Evolutionary conservation across 2,797 vertebrate genomes (phyloP).

Genomic region (Macroramphosus scolopax): DNA sequence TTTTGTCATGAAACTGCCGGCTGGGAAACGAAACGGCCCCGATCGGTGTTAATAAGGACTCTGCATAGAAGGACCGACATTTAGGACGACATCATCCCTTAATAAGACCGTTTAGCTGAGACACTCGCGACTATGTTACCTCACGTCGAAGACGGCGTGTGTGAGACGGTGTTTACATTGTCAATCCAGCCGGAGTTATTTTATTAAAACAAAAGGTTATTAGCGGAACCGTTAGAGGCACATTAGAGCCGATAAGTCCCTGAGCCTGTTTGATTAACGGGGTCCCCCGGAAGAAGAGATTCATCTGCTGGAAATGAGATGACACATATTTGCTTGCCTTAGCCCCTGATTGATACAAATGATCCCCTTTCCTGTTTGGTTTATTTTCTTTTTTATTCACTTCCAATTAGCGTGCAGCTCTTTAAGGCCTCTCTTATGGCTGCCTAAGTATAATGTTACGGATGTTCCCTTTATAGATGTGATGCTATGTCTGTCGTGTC

Average conservation of each 20-base stretch:
- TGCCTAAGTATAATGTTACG: too few species aligned
- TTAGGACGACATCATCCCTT: conserved; percentile 7
- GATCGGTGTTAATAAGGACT: conserved; percentile 13
- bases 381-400: conserved; percentile 20
- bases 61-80: conserved; percentile 4
- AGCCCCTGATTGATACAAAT: conserved; percentile 46
- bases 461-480: too few species aligned
- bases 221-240: conserved; percentile 42
- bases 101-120: neutral
- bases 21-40: conserved; percentile 26
- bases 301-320: conserved; percentile 40
- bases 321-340: conserved; percentile 42
- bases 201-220: conserved; percentile 58
- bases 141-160: conserved; percentile 14
- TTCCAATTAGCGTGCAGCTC: conserved; percentile 17
- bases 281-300: conserved; percentile 28
- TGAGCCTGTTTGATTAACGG: conserved; percentile 49
- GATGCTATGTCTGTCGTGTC: too few species aligned
- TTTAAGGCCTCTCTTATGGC: neutral
- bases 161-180: conserved; percentile 23
- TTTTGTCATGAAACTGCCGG: conserved; percentile 46
- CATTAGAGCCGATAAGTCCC: conserved; percentile 42
- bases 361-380: conserved; percentile 3
- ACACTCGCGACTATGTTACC: neutral
- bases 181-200: conserved; percentile 33